These are phyloP conservation scores for Metacarcinus magister DNA, from an alignment of 2,888 invertebrate species.

Conservation along the genomic window DNA sequence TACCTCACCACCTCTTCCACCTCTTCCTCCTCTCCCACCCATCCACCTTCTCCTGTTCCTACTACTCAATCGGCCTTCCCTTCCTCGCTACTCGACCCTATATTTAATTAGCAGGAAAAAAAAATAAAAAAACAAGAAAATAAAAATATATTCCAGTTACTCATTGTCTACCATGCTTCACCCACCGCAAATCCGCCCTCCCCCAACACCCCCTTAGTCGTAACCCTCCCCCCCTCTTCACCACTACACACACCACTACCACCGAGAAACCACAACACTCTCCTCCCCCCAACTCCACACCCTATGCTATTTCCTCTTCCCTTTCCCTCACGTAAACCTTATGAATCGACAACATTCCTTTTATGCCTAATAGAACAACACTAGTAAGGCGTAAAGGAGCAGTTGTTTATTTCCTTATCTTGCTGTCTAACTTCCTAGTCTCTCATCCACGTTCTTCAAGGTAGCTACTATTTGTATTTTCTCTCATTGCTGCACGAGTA, in stretches of 20 bases:
- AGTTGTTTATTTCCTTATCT: background rate
- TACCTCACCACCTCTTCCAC: background rate
- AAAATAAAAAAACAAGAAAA: background rate
- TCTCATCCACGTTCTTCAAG: background rate
- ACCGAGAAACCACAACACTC: background rate
- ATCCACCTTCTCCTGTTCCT: background rate
- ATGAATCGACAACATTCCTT: background rate
- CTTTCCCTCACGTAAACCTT: background rate
- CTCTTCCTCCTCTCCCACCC: background rate
- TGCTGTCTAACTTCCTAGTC: background rate
- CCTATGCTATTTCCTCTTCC: background rate
- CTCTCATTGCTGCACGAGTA: background rate
- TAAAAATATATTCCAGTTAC: background rate
- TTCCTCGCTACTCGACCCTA: background rate
- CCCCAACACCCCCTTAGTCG: background rate
- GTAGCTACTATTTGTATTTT: no score
- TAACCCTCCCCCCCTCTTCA: background rate
- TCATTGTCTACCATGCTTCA: background rate
- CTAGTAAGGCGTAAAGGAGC: background rate
- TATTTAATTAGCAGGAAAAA: background rate
- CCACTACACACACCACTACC: background rate
- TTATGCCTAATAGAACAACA: background rate
- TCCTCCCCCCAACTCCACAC: background rate
- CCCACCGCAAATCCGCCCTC: constrained; percentile 1
- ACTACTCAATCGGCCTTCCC: background rate